Evolutionary conservation across 2,113 vertebrate species (phyloP).

Genomic region (Scomber scombrus): DNA sequence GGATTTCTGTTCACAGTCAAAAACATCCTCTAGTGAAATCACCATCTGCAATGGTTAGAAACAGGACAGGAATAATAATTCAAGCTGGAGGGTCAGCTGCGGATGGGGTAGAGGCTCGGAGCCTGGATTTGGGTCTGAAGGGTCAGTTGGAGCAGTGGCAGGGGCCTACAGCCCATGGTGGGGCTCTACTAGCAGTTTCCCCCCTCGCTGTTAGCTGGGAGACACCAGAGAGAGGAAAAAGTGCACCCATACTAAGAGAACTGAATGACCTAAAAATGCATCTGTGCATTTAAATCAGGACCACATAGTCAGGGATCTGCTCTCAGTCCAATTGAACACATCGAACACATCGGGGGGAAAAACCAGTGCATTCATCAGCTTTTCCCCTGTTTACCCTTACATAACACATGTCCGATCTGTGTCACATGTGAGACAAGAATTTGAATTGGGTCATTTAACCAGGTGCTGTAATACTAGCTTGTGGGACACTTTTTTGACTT

Average conservation of each 20-base stretch:
- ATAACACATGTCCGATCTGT: not conserved
- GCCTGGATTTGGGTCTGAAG: constrained; percentile 58
- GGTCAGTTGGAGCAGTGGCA: constrained; percentile 75
- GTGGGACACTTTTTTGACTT: too few species aligned
- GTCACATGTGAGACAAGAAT: not conserved
- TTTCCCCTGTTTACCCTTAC: not conserved
- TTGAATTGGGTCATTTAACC: not conserved
- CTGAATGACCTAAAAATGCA: constrained; percentile 61
- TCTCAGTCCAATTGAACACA: constrained; percentile 4
- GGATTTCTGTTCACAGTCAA: too few species aligned
- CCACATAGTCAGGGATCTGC: not conserved
- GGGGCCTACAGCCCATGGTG: constrained; percentile 73
- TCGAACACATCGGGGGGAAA: not conserved
- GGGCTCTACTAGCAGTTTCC: constrained; percentile 71
- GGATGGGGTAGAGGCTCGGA: constrained; percentile 52
- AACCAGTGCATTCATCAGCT: not conserved
- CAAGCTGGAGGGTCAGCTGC: constrained; percentile 41
- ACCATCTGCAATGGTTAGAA: constrained; percentile 28
- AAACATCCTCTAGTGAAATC: not conserved
- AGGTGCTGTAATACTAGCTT: too few species aligned
- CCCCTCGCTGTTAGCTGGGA: constrained; percentile 64
- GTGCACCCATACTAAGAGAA: constrained; percentile 54
- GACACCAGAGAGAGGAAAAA: constrained; percentile 55
- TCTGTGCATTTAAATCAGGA: constrained; percentile 43
- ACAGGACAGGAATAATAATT: constrained; percentile 44